Conservation (phyloP, 2,797 vertebrate genomes). For the Novumbra hubbsi region DNA sequence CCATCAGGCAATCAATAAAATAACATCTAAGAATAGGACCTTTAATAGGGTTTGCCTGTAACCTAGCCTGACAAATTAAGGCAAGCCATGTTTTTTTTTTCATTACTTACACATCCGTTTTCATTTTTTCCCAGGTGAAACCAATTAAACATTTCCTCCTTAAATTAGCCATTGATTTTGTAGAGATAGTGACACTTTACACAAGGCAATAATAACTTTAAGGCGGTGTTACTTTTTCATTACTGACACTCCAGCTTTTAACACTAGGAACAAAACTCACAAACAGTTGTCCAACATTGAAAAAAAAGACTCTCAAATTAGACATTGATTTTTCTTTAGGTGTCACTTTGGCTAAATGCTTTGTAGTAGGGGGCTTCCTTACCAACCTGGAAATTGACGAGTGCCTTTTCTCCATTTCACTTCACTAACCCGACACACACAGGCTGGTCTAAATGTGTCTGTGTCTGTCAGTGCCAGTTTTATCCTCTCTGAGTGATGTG, state of each 20-base stretch:
- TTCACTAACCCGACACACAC: constrained; percentile 10
- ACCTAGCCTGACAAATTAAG: constrained; percentile 73
- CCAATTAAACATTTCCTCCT: constrained; percentile 74
- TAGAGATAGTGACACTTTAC: constrained; percentile 66
- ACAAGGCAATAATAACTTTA: constrained; percentile 72
- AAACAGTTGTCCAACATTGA: constrained; percentile 62
- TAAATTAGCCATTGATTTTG: constrained; percentile 77
- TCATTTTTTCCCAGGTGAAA: constrained; percentile 71
- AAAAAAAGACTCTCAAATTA: constrained; percentile 67
- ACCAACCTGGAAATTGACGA: constrained; percentile 58
- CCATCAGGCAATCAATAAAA: constrained; percentile 65
- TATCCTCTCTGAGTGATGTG: not conserved
- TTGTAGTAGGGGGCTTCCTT: constrained; percentile 51
- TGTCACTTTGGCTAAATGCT: constrained; percentile 71
- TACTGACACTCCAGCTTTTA: constrained; percentile 47
- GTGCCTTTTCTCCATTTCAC: constrained; percentile 48
- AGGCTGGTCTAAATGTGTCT: constrained; percentile 1
- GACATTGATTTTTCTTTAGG: constrained; percentile 71
- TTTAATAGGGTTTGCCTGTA: constrained; percentile 52
- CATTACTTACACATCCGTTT: constrained; percentile 73
- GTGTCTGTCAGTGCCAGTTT: not conserved
- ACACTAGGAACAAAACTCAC: constrained; percentile 44
- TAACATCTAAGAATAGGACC: constrained; percentile 32
- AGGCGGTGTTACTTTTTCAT: constrained; percentile 48
- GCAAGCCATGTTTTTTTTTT: constrained; percentile 65